Percentiles rank a stretch among this genome's conserved stretches.
Conservation (phyloP, 2,113 vertebrate genomes). For the Reinhardtius hippoglossoides region DNA sequence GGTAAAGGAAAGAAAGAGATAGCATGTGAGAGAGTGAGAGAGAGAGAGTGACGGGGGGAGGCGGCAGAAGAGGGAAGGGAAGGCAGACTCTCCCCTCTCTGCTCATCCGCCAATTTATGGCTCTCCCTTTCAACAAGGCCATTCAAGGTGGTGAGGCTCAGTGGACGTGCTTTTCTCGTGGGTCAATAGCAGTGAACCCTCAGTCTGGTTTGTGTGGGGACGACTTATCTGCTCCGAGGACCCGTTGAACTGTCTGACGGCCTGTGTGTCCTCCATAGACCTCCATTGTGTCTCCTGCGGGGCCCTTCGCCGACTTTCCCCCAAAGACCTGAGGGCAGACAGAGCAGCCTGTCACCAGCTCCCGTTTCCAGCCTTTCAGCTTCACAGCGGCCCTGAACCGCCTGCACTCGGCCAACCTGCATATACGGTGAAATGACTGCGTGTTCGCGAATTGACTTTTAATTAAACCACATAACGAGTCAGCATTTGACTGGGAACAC, state of each 20-base stretch:
- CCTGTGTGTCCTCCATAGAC: slow-evolving; percentile 51
- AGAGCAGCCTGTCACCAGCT: slow-evolving; percentile 39
- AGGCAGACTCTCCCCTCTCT: slow-evolving; percentile 24
- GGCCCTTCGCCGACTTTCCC: slow-evolving; percentile 21
- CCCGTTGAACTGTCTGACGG: slow-evolving; percentile 57
- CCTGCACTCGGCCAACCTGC: not conserved
- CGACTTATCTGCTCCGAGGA: slow-evolving; percentile 65
- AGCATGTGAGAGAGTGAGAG: slow-evolving; percentile 62
- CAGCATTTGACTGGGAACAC: not conserved
- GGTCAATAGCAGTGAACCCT: slow-evolving; percentile 66
- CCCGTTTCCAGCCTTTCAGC: slow-evolving; percentile 40
- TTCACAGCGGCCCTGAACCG: slow-evolving; percentile 14
- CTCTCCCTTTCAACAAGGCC: slow-evolving; percentile 73
- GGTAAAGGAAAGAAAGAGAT: slow-evolving; percentile 77
- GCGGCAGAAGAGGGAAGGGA: slow-evolving; percentile 17
- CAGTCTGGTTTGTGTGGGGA: slow-evolving; percentile 44
- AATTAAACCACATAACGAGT: not conserved
- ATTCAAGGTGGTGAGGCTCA: slow-evolving; percentile 71
- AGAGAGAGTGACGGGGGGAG: slow-evolving; percentile 10
- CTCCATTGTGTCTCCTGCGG: slow-evolving; percentile 52
- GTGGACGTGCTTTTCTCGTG: slow-evolving; percentile 53
- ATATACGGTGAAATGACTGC: not conserved
- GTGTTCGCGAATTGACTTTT: not conserved
- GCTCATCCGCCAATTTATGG: slow-evolving; percentile 74
- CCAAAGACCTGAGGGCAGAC: slow-evolving; percentile 35